Evolutionary conservation across 1,140 invertebrate species (phyloP), one percentile per base, ranked within the genome.

Genomic region (Eufriesea mexicana): DNA sequence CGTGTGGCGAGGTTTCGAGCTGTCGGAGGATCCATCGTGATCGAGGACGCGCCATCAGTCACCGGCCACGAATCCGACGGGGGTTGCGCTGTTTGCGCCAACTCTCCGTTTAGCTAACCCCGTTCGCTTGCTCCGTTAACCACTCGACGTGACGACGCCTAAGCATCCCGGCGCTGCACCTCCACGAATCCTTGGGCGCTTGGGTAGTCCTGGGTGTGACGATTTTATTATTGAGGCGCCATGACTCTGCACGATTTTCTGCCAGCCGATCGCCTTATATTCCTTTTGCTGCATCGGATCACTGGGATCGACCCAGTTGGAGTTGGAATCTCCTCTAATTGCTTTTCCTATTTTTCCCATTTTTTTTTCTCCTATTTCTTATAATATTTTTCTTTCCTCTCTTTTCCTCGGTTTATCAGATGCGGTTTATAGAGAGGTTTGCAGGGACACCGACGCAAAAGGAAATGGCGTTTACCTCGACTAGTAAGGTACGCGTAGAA

Each of bases 31-130:
- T 89, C 89, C 72, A 81, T 87, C 80, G 90, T 93, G 92, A 94
- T 93, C 89, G 92, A 93, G 85, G 90, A 93, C 89, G 83, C 91
- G 90, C 89, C 93, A 94, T 94, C 91, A 93, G 90, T 94, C 92
- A 93, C 85, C 71, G 89, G 87, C 90, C 85, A 61, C 82, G 88
- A 92, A 91, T 91, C 87, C 81, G 84, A 76, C 87, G 86, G 89
- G 87, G 90, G 88, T 90, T 90, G 84, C 47, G 77, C 83, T 91
- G 86, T 89, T 90, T 87, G 89, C 83, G 81, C 86, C 83, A 89
- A 89, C 86, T 90, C 84, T 86, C 90, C 85, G 89, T 91, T 90
- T 85, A 85, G 68, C 84, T 75, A 73, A 85, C 55, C 83, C 89
- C 75, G 78, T 84, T 73, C 51, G 76, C 20, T 75, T 75, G 62